phyloP scores from a whole-genome alignment of 1,140 invertebrate genomes.

The Anadara kagoshimensis region DNA sequence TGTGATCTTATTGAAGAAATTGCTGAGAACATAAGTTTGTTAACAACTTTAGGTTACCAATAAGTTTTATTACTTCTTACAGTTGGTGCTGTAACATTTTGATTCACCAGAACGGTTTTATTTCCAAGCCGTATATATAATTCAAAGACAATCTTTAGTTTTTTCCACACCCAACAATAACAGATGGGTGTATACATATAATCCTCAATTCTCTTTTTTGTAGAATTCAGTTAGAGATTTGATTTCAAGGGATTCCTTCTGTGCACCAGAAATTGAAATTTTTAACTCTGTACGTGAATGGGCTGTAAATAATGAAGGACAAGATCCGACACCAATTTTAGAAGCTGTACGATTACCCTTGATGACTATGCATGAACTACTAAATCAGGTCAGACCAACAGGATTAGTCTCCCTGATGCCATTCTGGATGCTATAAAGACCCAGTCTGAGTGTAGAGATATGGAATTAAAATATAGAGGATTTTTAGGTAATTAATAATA shows the following conservation, averaged over 20 bases:
- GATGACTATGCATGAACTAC: constrained; percentile 89
- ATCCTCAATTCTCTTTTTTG: constrained; percentile 63
- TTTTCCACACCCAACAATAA: too few species aligned
- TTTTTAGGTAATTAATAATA: constrained; percentile 77
- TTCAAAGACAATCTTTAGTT: too few species aligned
- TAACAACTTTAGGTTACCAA: too few species aligned
- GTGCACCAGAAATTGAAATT: constrained; percentile 95
- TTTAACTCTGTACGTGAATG: constrained; percentile 91
- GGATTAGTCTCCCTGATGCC: constrained; percentile 89
- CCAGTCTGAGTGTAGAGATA: constrained; percentile 83
- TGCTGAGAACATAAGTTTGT: too few species aligned
- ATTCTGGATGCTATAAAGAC: constrained; percentile 95
- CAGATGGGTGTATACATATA: too few species aligned
- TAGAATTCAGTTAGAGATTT: constrained; percentile 79
- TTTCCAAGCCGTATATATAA: too few species aligned
- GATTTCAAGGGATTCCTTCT: constrained; percentile 95
- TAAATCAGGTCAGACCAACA: constrained; percentile 90
- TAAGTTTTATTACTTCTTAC: too few species aligned
- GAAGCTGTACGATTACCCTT: constrained; percentile 86
- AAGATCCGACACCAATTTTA: constrained; percentile 74
- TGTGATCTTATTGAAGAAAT: too few species aligned
- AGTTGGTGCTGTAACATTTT: too few species aligned
- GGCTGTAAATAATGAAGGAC: constrained; percentile 85
- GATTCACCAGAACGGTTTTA: too few species aligned
- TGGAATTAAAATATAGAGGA: constrained; percentile 85